Conservation (phyloP, 2,888 invertebrate genomes). For the Cecidostiba fungosa region DNA sequence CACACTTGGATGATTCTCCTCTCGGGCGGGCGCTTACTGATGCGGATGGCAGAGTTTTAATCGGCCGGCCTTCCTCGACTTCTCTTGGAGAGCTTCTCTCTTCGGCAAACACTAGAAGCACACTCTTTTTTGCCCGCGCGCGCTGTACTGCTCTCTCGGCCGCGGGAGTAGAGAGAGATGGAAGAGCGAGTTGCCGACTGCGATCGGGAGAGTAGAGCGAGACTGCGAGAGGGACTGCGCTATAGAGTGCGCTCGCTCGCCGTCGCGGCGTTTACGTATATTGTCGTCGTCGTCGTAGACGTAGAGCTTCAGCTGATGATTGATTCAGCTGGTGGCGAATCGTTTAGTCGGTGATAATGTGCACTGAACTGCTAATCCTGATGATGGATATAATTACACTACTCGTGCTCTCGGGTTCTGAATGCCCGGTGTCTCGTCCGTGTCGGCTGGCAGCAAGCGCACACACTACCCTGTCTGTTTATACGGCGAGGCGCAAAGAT, state of each 20-base stretch:
- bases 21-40: conserved; percentile 26
- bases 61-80: background rate
- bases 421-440: conserved; percentile 71
- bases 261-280: conserved; percentile 64
- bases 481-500: conserved; percentile 82
- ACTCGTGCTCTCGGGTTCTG: background rate
- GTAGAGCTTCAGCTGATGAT: conserved; percentile 59
- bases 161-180: background rate
- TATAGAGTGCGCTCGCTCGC: conserved; percentile 66
- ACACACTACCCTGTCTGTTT: conserved; percentile 83
- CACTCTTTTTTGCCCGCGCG: conserved; percentile 70
- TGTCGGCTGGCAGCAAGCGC: conserved; percentile 77
- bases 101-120: conserved; percentile 44
- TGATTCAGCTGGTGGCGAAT: background rate
- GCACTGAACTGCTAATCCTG: background rate
- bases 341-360: conserved; percentile 27
- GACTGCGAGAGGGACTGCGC: conserved; percentile 4
- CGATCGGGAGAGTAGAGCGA: background rate
- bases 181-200: background rate
- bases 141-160: conserved; percentile 56
- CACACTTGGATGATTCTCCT: conserved; percentile 12
- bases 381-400: background rate
- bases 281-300: conserved; percentile 49
- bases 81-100: background rate
- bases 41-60: background rate